A percentile compares a stretch with the other conserved stretches of the same genome.
Evolutionary conservation across 2,113 vertebrate species (phyloP).

Genomic region (Tonatia bakeri): DNA sequence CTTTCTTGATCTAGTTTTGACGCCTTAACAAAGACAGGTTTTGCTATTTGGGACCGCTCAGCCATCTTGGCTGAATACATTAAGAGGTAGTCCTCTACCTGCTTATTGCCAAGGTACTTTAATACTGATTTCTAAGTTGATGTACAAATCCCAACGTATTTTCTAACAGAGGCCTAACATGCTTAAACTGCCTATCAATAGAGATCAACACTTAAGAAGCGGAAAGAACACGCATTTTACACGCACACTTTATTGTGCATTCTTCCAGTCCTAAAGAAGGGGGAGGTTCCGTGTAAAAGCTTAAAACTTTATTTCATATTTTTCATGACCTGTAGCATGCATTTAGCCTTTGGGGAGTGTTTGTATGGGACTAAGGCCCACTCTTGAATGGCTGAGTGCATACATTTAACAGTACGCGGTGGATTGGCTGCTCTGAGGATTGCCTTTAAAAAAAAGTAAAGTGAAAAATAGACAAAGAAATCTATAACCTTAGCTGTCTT

Average conservation of each 20-base stretch:
- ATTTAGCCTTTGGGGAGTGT: neutral
- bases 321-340: slow-evolving; percentile 64
- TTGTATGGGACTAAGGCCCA: slow-evolving; percentile 18
- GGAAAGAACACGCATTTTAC: neutral
- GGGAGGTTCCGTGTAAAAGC: neutral
- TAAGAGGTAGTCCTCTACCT: neutral
- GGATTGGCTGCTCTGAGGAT: slow-evolving; percentile 55
- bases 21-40: slow-evolving; percentile 42
- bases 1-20: slow-evolving; percentile 26
- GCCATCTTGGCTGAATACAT: slow-evolving; percentile 42
- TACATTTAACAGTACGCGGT: slow-evolving; percentile 29
- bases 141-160: neutral
- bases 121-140: slow-evolving; percentile 13
- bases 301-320: slow-evolving; percentile 64
- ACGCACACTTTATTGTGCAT: neutral
- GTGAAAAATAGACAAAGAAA: slow-evolving; percentile 73
- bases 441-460: slow-evolving; percentile 63
- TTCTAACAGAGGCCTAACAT: slow-evolving; percentile 39
- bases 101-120: neutral
- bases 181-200: neutral
- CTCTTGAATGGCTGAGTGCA: slow-evolving; percentile 58
- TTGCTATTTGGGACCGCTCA: slow-evolving; percentile 33
- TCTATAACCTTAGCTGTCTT: slow-evolving; percentile 65
- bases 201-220: neutral
- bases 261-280: neutral